Evolutionary conservation across 1,140 invertebrate species (phyloP).

Genomic region (Drosophila varians): DNA sequence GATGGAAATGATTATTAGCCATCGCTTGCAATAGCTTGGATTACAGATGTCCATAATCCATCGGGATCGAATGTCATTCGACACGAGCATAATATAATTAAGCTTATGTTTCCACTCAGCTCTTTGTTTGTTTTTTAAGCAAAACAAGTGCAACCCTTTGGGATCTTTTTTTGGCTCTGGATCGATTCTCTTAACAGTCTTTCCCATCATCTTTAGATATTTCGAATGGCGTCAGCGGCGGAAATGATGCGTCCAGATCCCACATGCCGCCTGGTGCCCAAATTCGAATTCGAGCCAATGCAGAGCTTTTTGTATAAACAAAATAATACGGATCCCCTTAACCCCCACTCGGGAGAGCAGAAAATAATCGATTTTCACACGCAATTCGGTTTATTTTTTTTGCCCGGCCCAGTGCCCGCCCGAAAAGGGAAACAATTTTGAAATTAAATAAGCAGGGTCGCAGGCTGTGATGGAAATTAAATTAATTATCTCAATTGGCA

Average conservation of each 20-base stretch:
- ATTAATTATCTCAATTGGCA: constrained; percentile 58
- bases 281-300: constrained; percentile 33
- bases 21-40: neutral
- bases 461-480: constrained; percentile 37
- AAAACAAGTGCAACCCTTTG: constrained; percentile 41
- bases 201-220: constrained; percentile 32
- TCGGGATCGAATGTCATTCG: constrained; percentile 53
- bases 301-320: constrained; percentile 60
- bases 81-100: constrained; percentile 42
- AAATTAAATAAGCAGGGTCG: constrained; percentile 30
- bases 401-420: constrained; percentile 16
- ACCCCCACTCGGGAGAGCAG: constrained; percentile 1
- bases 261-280: constrained; percentile 43
- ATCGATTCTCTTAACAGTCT: too few relatives aligned
- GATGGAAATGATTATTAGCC: constrained; percentile 13
- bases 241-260: constrained; percentile 71
- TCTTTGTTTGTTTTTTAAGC: constrained; percentile 30
- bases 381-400: constrained; percentile 66
- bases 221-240: constrained; percentile 69
- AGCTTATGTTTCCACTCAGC: constrained; percentile 12
- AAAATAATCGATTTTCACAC: constrained; percentile 65
- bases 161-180: neutral
- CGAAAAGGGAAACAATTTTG: constrained; percentile 1
- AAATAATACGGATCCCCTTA: too few relatives aligned
- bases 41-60: constrained; percentile 22